Evolutionary conservation across 2,113 vertebrate species (phyloP).

Genomic region (Bos indicus): DNA sequence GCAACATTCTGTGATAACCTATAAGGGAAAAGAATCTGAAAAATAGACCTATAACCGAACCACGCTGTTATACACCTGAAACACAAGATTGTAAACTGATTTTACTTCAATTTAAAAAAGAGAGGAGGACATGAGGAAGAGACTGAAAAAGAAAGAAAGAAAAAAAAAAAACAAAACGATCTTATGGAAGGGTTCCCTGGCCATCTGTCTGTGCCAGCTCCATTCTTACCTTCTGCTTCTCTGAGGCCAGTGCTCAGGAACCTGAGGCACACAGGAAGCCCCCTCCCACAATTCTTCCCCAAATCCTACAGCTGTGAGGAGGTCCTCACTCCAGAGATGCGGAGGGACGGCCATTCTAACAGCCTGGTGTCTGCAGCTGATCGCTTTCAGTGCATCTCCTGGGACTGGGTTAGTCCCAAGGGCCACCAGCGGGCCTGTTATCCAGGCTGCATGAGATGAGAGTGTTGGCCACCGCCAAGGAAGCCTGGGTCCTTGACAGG

Average conservation of each 20-base stretch:
- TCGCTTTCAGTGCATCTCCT: not conserved
- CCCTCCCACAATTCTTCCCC: not conserved
- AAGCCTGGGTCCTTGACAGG: not conserved
- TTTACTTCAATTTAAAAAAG: not conserved
- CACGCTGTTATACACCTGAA: not conserved
- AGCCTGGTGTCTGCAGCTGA: not conserved
- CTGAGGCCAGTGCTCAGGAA: not conserved
- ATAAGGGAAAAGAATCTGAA: not conserved
- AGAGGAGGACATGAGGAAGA: not conserved
- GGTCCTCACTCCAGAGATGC: not conserved
- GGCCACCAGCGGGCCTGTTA: not conserved
- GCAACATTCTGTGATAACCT: not conserved
- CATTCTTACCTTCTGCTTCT: not conserved
- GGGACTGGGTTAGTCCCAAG: not conserved
- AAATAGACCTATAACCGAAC: not conserved
- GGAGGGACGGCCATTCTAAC: not conserved
- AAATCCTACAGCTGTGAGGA: not conserved
- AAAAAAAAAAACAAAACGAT: too few relatives aligned
- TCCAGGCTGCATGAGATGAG: fast-evolving
- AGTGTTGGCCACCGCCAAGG: not conserved
- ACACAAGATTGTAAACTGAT: not conserved
- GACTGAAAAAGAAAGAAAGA: not conserved
- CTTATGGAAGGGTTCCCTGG: not conserved
- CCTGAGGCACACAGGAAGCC: not conserved
- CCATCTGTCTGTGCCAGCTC: not conserved